phyloP scores from a whole-genome alignment of 2,888 invertebrate genomes.

The Mesodorylaimus sp. region DNA sequence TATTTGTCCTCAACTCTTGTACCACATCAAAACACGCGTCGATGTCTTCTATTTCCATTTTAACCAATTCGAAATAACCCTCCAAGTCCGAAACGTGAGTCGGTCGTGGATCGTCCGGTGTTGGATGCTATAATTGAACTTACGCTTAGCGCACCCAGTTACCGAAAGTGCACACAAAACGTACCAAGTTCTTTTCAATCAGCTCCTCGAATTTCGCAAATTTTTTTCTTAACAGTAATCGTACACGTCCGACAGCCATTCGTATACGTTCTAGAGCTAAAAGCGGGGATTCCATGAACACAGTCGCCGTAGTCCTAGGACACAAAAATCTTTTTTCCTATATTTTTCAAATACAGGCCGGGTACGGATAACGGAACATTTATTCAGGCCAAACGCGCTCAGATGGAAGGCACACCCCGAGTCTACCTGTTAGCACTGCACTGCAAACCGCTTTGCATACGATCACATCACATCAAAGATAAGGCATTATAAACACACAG shows the following conservation, averaged over 20 bases:
- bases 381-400: no score
- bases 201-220: conserved; percentile 14
- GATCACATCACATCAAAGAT: no score
- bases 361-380: no score
- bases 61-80: conserved; percentile 15
- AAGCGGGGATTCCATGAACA: not conserved
- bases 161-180: not conserved
- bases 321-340: no score
- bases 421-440: no score
- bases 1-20: not conserved
- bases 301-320: not conserved
- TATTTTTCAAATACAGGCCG: no score
- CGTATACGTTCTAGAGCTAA: conserved; percentile 8
- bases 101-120: conserved; percentile 9
- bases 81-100: conserved; percentile 12
- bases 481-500: no score
- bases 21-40: conserved; percentile 4
- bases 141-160: not conserved
- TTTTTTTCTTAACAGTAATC: conserved; percentile 14
- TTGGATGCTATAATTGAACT: conserved; percentile 10
- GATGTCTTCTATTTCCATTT: conserved; percentile 14
- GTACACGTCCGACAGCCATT: conserved; percentile 13
- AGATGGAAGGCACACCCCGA: no score
- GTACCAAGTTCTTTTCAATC: conserved; percentile 13
- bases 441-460: no score